Base-by-base conservation (phyloP, 2,888 invertebrate genomes). In the Taphrorychus bicolor region DNA sequence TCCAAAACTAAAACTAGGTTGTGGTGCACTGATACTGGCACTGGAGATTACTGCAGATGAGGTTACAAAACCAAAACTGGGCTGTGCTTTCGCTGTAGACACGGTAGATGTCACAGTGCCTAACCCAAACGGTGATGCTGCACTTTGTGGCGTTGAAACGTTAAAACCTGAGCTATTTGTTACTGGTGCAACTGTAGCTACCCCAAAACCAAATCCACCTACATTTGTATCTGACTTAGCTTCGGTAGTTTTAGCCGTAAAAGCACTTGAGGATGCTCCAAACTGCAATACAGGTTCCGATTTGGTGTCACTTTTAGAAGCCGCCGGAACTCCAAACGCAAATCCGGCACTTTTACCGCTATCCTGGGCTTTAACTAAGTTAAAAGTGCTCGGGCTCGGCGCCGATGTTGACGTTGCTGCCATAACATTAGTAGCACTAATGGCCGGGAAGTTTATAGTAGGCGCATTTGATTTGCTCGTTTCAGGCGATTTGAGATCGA, bases 401-500 rank as follows among this genome's bases (percentile, higher is more conserved):
- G 32, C 3, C 7, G 32, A 32, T 32, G 9, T 3, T 9, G 32
- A 32, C 32, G 32, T 32, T 11, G 32, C 3, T 7, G 3, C 3
- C 3, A 3, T 32, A 32, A 32, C 3, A 32, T 32, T 32, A 3
- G n/a, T n/a, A n/a, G n/a, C n/a, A n/a, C n/a, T n/a, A 32, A 32
- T 32, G 32, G 11, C 32, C 7, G 45, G 45, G 16, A 45, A 45
- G 14, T 45, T 17, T 45, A 45, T 16, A n/a, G 2, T 45, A n/a
- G 45, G 45, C 5, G 17, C 45, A 16, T 2, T 45, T 2, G 45
- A 16, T 45, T 45, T 45, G 14, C 17, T 45, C 5, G 19, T 59
- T 22, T 32, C 17, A 9, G 60, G 52, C n/a, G 73, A 52, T 70
- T 75, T 75, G 16, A 78, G 67, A 66, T 78, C 76, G 70, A 77